phyloP scores from a whole-genome alignment of 2,888 invertebrate genomes.

The Agrochola circellaris region DNA sequence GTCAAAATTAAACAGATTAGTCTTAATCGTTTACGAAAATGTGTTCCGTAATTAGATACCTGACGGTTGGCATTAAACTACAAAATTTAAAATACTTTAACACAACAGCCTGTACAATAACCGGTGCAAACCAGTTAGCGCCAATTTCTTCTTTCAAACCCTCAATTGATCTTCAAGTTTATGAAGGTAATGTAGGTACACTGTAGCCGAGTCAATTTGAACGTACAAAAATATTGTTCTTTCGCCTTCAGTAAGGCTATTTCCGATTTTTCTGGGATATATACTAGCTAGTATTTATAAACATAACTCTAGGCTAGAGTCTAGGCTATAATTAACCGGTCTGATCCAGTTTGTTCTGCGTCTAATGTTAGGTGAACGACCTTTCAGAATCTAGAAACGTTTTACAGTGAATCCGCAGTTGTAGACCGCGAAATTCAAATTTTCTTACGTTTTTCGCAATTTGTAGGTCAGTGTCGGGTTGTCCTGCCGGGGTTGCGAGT shows the following conservation, averaged over 20 bases:
- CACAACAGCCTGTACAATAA: neutral
- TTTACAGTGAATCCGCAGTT: no score
- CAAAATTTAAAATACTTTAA: neutral
- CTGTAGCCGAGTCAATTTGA: neutral
- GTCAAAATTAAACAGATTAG: no score
- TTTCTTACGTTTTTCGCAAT: no score
- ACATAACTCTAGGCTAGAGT: conserved; percentile 5
- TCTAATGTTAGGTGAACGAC: conserved; percentile 21
- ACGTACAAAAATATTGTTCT: neutral
- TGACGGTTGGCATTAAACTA: neutral
- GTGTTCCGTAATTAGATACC: no score
- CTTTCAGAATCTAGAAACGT: neutral
- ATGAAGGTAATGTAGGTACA: no score
- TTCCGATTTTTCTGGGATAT: conserved; percentile 8
- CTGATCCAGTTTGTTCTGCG: conserved; percentile 28
- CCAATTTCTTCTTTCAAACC: conserved; percentile 8
- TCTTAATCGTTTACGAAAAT: no score
- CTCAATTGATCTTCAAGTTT: neutral
- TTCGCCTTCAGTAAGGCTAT: conserved; percentile 1
- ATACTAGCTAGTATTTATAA: conserved; percentile 42
- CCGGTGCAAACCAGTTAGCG: conserved; percentile 28
- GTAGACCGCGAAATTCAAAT: no score
- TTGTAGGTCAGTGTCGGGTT: no score
- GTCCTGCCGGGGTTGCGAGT: no score
- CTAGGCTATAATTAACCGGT: conserved; percentile 42